Evolutionary conservation across 2,888 invertebrate genomes (phyloP).

Genomic region (Xiphydria camelus): DNA sequence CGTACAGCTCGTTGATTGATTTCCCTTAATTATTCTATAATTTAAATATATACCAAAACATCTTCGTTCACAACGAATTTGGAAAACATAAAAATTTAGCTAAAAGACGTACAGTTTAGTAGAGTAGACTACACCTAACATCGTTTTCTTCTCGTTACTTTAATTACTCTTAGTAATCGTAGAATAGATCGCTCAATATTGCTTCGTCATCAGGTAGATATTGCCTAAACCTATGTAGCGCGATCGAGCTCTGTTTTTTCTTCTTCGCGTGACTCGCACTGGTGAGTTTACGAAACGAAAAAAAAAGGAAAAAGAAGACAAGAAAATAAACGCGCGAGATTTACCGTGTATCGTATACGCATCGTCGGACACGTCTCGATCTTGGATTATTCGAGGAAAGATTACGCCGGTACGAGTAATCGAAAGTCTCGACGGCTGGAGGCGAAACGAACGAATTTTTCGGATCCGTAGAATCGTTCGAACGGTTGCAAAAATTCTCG

Average conservation of each 20-base stretch:
- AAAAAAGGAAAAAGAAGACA: too few relatives aligned
- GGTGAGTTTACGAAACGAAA: too few relatives aligned
- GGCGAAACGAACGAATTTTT: too few relatives aligned
- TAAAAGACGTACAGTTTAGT: slow-evolving; percentile 45
- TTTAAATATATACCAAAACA: slow-evolving; percentile 40
- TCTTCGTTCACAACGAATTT: slow-evolving; percentile 48
- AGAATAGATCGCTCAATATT: slow-evolving; percentile 44
- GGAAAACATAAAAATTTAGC: slow-evolving; percentile 47
- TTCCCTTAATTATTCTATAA: slow-evolving; percentile 36
- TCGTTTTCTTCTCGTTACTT: slow-evolving; percentile 22
- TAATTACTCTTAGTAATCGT: slow-evolving; percentile 30
- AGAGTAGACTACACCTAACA: slow-evolving; percentile 48
- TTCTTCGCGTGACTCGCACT: not conserved
- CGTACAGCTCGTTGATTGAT: slow-evolving; percentile 40
- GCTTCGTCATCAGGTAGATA: slow-evolving; percentile 54
- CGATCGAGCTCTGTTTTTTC: slow-evolving; percentile 16
- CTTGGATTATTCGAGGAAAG: not conserved
- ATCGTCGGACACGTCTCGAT: not conserved
- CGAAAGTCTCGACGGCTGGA: too few relatives aligned
- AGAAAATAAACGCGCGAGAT: too few relatives aligned
- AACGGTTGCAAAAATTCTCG: too few relatives aligned
- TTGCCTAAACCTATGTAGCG: slow-evolving; percentile 44
- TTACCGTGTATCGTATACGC: not conserved
- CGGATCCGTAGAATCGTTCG: too few relatives aligned
- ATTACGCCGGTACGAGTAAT: too few relatives aligned